These are phyloP conservation scores for Scytalopus superciliaris DNA, from an alignment of 2,113 vertebrate species.

Conservation along the genomic window DNA sequence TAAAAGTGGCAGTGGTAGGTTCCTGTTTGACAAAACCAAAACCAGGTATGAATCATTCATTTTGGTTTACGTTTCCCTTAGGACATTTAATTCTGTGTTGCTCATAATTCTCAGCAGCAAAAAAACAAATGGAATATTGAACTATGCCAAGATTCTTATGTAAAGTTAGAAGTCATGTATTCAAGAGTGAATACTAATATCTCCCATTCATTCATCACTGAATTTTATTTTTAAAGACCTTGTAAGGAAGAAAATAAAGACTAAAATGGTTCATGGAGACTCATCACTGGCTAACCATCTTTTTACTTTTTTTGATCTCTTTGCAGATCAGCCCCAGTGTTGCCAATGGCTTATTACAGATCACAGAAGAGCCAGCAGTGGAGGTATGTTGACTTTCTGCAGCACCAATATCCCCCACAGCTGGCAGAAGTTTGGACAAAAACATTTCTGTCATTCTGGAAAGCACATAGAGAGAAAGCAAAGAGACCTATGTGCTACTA, in stretches of 20 bases:
- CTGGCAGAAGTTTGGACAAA: constrained; percentile 1
- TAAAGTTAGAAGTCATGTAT: background rate
- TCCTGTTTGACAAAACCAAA: background rate
- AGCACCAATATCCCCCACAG: background rate
- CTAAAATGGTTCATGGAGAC: background rate
- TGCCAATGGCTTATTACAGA: background rate
- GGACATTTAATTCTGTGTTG: background rate
- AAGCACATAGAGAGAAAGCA: background rate
- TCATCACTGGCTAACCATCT: background rate
- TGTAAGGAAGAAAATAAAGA: background rate
- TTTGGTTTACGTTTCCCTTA: background rate
- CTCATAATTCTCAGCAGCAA: background rate
- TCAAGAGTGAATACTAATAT: background rate
- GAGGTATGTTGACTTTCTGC: background rate
- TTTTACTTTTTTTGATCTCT: background rate
- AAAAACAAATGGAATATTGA: background rate
- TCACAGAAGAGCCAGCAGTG: background rate
- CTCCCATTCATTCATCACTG: background rate
- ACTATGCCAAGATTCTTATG: background rate
- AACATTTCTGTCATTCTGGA: background rate
- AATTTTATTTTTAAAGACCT: background rate
- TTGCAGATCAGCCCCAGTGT: background rate
- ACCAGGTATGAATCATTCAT: background rate
- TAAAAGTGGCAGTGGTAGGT: background rate
- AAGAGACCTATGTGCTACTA: background rate